These are phyloP conservation scores for Esox masquinongy DNA, from an alignment of 2,797 vertebrate genomes.

Conservation along the genomic window DNA sequence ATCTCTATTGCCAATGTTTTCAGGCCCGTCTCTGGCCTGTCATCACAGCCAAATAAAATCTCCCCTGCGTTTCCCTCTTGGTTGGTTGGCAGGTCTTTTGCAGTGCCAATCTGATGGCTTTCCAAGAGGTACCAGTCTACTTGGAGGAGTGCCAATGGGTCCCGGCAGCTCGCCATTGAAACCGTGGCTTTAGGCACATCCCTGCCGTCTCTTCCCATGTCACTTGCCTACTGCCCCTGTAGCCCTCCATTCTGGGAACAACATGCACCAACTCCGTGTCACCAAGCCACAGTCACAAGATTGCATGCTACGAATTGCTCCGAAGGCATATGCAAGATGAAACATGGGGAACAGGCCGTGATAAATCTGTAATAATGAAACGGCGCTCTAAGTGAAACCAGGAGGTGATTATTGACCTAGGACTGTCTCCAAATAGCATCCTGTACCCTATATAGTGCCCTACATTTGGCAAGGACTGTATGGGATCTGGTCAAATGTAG, in stretches of 20 bases:
- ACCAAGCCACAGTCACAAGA: slow-evolving; percentile 43
- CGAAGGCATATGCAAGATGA: slow-evolving; percentile 45
- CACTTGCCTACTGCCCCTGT: slow-evolving; percentile 41
- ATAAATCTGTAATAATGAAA: slow-evolving; percentile 81
- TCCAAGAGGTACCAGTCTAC: not conserved
- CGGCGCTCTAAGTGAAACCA: slow-evolving; percentile 72
- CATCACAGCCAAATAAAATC: slow-evolving; percentile 17
- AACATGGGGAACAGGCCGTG: slow-evolving; percentile 67
- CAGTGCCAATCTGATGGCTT: not conserved
- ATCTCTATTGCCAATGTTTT: not conserved
- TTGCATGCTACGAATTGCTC: slow-evolving; percentile 65
- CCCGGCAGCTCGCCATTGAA: not conserved
- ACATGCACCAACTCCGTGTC: slow-evolving; percentile 49
- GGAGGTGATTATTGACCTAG: slow-evolving; percentile 57
- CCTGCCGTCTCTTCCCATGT: slow-evolving; percentile 12
- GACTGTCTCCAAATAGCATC: slow-evolving; percentile 10
- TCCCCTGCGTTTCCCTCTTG: slow-evolving; percentile 10
- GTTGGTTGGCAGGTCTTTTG: slow-evolving; percentile 19
- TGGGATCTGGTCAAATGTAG: too few species aligned
- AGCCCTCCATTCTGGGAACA: slow-evolving; percentile 50
- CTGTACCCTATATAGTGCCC: not conserved
- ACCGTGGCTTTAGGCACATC: not conserved
- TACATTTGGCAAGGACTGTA: too few species aligned
- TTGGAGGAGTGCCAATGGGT: not conserved
- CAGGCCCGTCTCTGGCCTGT: not conserved